Base-by-base conservation (phyloP, 2,888 invertebrate genomes). In the Pyrrhosoma nymphula region DNA sequence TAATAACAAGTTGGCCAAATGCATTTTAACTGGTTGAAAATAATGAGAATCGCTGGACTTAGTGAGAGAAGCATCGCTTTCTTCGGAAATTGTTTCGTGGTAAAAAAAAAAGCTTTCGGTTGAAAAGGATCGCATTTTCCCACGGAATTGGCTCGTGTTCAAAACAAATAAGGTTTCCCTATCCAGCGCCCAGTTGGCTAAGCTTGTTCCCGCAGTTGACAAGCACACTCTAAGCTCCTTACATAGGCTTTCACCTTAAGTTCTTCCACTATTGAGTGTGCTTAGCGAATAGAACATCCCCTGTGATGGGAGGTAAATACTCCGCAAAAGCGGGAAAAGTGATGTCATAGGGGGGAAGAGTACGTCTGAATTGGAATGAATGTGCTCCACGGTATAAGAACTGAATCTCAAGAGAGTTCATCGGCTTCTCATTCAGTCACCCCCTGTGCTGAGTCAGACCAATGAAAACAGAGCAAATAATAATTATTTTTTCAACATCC, bases 131-230 rank as follows among this genome's bases (percentile, higher is more conserved):
- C 69, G 26, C 23, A n/a, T 26, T 0, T 8, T 69, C 6, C 26
- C 8, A 69, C 3, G 69, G 69, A 69, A 69, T 69, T 69, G n/a
- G 26, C 69, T 69, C n/a, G 69, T 26, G 69, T n/a, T 69, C 69
- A n/a, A 10, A n/a, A 69, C 69, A n/a, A 69, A 69, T 69, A 69
- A 69, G 69, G 69, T 69, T 69, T 69, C 69, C 69, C 69, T 69
- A 69, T 69, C 69, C 69, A 69, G 69, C 12, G 26, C n/a, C 6
- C 69, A n/a, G 69, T n/a, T n/a, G 69, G n/a, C 69, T n/a, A 6
- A 26, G 69, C 69, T 69, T 69, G 69, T 26, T 69, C 69, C 4
- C 69, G 69, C 26, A n/a, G 4, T 26, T 69, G 69, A 26, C 69
- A 69, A 69, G 26, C 69, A 69, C 60, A 14, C 60, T 60, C 69